Percentiles rank a stretch among this genome's conserved stretches.
These are phyloP conservation scores for Premnoplex brunnescens DNA, from an alignment of 2,797 vertebrate species.

Conservation along the genomic window DNA sequence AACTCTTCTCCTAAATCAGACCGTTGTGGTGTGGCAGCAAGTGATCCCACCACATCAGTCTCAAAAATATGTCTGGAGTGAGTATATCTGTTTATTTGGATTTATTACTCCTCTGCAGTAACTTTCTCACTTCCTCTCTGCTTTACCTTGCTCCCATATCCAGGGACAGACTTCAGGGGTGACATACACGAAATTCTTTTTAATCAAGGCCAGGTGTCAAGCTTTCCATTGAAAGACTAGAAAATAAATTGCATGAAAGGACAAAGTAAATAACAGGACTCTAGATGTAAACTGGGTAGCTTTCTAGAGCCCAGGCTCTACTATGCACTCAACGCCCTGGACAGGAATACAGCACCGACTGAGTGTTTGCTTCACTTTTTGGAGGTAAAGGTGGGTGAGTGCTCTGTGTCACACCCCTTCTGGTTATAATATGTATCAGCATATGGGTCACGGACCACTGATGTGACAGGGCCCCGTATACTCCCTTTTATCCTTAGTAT, in stretches of 20 bases:
- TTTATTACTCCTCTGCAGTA: neutral
- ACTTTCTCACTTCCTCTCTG: neutral
- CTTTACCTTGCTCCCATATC: neutral
- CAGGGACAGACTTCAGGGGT: neutral
- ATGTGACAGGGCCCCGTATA: neutral
- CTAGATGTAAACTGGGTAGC: neutral
- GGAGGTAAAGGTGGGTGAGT: neutral
- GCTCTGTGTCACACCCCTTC: neutral
- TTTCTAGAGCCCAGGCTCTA: neutral
- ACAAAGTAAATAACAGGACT: neutral
- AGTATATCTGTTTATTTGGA: neutral
- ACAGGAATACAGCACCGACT: neutral
- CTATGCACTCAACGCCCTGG: neutral
- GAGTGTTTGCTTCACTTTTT: neutral
- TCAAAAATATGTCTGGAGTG: neutral
- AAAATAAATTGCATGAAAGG: neutral
- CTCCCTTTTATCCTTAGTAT: neutral
- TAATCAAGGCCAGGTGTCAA: neutral
- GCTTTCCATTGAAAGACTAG: neutral
- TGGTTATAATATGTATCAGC: accelerated
- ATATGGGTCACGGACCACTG: neutral
- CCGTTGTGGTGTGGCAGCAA: neutral
- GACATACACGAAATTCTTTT: neutral
- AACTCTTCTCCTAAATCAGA: neutral
- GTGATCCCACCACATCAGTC: neutral